A percentile compares a stretch with the other conserved stretches of the same genome.
Conservation (phyloP, 1,140 invertebrate genomes). For the Drosophila biarmipes region DNA sequence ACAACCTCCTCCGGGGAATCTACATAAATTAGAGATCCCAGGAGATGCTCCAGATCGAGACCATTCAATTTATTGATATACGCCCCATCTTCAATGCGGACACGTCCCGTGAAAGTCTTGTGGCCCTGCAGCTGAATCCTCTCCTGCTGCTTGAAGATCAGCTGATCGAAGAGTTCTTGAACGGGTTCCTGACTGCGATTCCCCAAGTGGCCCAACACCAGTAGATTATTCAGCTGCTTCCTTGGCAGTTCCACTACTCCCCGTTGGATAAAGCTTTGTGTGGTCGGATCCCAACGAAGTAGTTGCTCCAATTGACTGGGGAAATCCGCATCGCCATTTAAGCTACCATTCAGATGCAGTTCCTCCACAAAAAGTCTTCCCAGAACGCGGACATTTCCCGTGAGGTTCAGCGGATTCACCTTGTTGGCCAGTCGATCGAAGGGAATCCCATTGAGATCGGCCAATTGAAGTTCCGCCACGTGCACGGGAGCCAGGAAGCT, state of each 20-base stretch:
- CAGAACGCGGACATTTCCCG: conserved; percentile 46
- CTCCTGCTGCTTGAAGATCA: conserved; percentile 52
- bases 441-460: conserved; percentile 64
- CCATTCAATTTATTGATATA: conserved; percentile 53
- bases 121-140: conserved; percentile 24
- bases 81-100: conserved; percentile 49
- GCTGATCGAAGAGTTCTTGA: conserved; percentile 51
- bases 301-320: conserved; percentile 25
- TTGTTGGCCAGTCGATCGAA: conserved; percentile 58
- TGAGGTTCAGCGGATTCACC: conserved; percentile 21
- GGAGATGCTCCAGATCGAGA: conserved; percentile 34
- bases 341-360: conserved; percentile 33
- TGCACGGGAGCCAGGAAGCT: conserved; percentile 47
- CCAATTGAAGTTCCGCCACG: conserved; percentile 34
- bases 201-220: conserved; percentile 59
- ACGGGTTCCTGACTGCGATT: conserved; percentile 39
- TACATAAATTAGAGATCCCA: conserved; percentile 49
- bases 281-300: conserved; percentile 37
- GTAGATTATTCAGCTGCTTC: conserved; percentile 40
- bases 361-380: conserved; percentile 50
- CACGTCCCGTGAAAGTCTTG: conserved; percentile 68
- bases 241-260: conserved; percentile 22
- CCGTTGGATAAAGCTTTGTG: conserved; percentile 46
- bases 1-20: conserved; percentile 27
- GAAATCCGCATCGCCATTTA: conserved; percentile 35